Percentiles rank a stretch among this genome's conserved stretches.
phyloP scores from a whole-genome alignment of 2,797 vertebrate genomes.

The Oryzias dopingdopingensis region DNA sequence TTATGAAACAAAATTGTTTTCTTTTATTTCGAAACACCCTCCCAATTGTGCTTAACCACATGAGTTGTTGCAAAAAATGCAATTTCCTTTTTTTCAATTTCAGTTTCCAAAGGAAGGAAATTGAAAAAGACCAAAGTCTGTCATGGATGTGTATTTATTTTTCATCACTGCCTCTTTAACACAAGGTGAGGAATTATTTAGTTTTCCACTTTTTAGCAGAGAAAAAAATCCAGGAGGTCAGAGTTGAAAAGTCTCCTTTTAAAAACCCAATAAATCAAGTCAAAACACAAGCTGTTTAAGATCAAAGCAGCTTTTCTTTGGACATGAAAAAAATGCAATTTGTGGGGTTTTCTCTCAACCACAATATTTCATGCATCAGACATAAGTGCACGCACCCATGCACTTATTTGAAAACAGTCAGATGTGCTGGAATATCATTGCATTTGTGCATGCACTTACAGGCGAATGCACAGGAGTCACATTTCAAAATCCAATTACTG shows the following conservation, averaged over 20 bases:
- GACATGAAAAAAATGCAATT: constrained; percentile 25
- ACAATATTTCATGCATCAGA: constrained; percentile 37
- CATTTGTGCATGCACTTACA: constrained; percentile 34
- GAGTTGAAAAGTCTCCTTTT: constrained; percentile 29
- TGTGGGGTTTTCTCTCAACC: constrained; percentile 36
- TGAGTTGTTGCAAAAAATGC: too few relatives aligned
- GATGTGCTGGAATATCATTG: constrained; percentile 20
- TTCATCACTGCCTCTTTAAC: not conserved
- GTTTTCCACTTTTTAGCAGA: not conserved
- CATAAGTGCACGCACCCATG: not conserved
- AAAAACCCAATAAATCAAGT: constrained; percentile 40
- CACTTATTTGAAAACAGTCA: constrained; percentile 31
- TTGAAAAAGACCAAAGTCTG: not conserved
- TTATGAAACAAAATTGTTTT: too few relatives aligned
- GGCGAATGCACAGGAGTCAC: constrained; percentile 24
- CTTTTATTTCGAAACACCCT: too few relatives aligned
- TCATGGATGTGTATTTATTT: not conserved
- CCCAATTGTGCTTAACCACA: too few relatives aligned
- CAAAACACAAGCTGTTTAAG: constrained; percentile 36
- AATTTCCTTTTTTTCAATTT: too few relatives aligned
- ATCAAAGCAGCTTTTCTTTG: constrained; percentile 35
- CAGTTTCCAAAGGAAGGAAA: not conserved
- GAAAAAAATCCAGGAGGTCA: not conserved
- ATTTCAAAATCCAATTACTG: constrained; percentile 70
- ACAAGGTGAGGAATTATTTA: not conserved